Evolutionary conservation across 1,140 invertebrate species (phyloP), one percentile per base, ranked within the genome.

Genomic region (Drosophila subobscura): DNA sequence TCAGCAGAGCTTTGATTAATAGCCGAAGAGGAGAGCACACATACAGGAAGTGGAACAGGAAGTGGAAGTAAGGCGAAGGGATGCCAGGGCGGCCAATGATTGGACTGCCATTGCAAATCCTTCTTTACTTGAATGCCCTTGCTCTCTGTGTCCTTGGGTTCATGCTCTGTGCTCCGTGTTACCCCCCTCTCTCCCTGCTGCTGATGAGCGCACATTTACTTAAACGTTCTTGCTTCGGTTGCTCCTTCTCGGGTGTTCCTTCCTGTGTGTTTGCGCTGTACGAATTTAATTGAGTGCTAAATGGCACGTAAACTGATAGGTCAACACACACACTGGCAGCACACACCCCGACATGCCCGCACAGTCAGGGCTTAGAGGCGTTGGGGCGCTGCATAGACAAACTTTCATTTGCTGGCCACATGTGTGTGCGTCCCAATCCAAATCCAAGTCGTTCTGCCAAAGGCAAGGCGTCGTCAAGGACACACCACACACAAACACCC

Each of bases 231-330:
- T 65, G 73, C 41, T 70, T 77, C 53, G 60, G 41, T 57, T 16
- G 54, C 51, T 66, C 42, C 60, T 50, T 45, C 14, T 40, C 8
- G 57, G 65, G 53, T 70, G 42, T 51, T 67, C 25, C 25, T 27
- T 72, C 67, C 70, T 64, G 58, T 79, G 76, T 77, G 77, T 86
- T 56, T 75, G 64, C 72, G 65, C 52, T 77, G 63, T 84, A 65
- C 70, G 72, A 83, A 90, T 84, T 90, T 90, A 90, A 90, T 88
- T 90, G 88, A 90, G 88, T 90, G 88, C 83, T 90, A 90, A 90
- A 90, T 90, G 88, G 83, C 77, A 90, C 77, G 88, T 90, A 83
- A 90, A 90, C 83, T 76, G 79, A 90, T 90, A 89, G 79, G 84
- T 83, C 77, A 88, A 88, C 77, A 79, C 57, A 81, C 57, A 37